Evolutionary conservation across 2,888 invertebrate genomes (phyloP), one percentile per base, ranked within the genome.

Genomic region (Trissoscelio sp.): DNA sequence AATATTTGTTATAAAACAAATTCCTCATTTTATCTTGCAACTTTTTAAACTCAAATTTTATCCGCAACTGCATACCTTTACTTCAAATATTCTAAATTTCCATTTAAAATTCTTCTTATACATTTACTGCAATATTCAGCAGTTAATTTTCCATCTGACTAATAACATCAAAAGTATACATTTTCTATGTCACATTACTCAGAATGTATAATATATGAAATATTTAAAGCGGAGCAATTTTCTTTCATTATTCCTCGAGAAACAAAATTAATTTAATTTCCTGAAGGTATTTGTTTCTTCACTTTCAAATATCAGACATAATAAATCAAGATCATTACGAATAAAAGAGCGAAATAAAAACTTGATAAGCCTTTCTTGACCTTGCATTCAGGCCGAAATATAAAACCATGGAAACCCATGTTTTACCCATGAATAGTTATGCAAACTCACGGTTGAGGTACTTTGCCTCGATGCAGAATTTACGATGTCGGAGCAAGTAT

Each of bases 341-440:
- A 14, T 42, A 4, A 42, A 42, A 42, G 39, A 7, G 12, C 1
- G 12, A 58, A 6, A 20, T 18, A 14, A 39, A 58, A 24, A 34
- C 16, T 22, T 3, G 22, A 48, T 22, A 55, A 55, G 1, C 9
- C 24, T 22, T 42, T 44, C n/a, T 62, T 46, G 62, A 62, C 28
- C 46, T 44, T 44, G 28, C 44, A 6, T 12, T 42, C 31, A 11
- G 11, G n/a, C 2, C 2, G 31, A 18, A 31, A 46, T 14, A 62
- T 62, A 46, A 31, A 44, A 31, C 46, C 31, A 14, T 6, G 46
- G 24, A 44, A 31, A 18, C 4, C 18, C 46, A 31, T 31, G 28
- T 18, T 46, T 62, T 46, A 28, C 24, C 16, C 31, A 31, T 46
- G 46, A 62, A 62, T 48, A 62, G 62, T 48, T 62, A 62, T 62